These are phyloP conservation scores for Cantharis nigra DNA, from an alignment of 2,888 invertebrate genomes.

Conservation along the genomic window DNA sequence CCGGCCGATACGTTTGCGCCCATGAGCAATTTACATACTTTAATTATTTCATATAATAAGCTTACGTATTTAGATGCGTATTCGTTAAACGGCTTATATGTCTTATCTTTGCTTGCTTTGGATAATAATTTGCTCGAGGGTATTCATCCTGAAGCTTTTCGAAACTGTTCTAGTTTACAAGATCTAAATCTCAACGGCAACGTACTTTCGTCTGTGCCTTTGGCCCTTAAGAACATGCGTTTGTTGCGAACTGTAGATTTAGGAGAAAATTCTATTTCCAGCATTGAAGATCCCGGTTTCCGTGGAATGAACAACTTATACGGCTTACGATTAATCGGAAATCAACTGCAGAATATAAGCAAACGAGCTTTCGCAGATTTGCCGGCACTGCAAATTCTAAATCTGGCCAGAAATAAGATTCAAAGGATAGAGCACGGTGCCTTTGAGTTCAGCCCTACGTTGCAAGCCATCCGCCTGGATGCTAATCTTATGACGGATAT, in stretches of 20 bases:
- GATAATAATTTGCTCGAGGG: conserved; percentile 85
- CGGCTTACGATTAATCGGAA: conserved; percentile 86
- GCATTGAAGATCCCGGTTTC: conserved; percentile 80
- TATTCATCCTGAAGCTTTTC: conserved; percentile 85
- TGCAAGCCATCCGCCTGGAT: conserved; percentile 86
- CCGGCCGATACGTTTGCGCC: conserved; percentile 87
- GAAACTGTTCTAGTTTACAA: conserved; percentile 88
- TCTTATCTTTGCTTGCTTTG: conserved; percentile 80
- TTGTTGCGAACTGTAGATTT: conserved; percentile 86
- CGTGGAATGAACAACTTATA: conserved; percentile 84
- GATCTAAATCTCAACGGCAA: conserved; percentile 91
- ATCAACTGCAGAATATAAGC: conserved; percentile 81
- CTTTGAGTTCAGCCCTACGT: conserved; percentile 76
- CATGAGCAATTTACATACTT: conserved; percentile 89
- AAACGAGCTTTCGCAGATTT: conserved; percentile 79
- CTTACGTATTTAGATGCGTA: conserved; percentile 84
- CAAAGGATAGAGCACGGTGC: conserved; percentile 77
- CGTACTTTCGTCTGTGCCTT: conserved; percentile 77
- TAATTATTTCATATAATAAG: conserved; percentile 84
- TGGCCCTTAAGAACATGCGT: conserved; percentile 83
- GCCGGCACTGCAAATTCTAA: conserved; percentile 82
- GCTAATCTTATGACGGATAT: conserved; percentile 83
- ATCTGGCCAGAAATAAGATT: conserved; percentile 85
- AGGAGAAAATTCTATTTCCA: conserved; percentile 86
- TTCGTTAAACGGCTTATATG: conserved; percentile 85